These are phyloP conservation scores for Mesocricetus auratus DNA, from an alignment of 2,113 vertebrate species.

Conservation along the genomic window DNA sequence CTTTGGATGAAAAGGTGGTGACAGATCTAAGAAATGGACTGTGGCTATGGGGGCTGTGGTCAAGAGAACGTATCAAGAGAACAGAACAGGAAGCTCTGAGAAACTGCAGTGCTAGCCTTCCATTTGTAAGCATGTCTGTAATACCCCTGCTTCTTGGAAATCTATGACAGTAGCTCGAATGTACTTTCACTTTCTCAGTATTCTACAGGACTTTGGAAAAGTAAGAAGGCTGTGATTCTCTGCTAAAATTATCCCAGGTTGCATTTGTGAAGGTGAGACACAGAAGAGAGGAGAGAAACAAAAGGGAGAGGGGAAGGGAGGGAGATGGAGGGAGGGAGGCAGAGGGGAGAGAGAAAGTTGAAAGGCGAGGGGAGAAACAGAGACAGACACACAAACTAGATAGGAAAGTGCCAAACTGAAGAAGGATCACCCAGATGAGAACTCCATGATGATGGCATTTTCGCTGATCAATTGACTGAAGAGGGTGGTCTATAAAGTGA, in stretches of 20 bases:
- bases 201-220: neutral
- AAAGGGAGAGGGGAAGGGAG: neutral
- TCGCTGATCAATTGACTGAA: neutral
- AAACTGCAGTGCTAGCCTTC: neutral
- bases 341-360: too few species aligned
- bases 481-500: conserved; percentile 35
- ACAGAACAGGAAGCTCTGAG: neutral
- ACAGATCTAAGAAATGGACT: neutral
- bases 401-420: neutral
- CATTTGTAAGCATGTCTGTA: neutral
- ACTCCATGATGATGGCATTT: accelerated
- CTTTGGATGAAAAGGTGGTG: neutral
- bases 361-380: neutral
- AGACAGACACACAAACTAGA: neutral
- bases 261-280: neutral
- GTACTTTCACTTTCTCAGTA: neutral
- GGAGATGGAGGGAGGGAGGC: accelerated
- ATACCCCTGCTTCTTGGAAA: conserved; percentile 34
- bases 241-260: neutral
- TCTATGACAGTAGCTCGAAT: neutral
- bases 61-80: neutral
- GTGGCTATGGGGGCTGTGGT: neutral
- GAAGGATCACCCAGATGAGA: neutral
- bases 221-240: neutral
- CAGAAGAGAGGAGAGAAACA: too few species aligned